phyloP scores from a whole-genome alignment of 2,888 invertebrate species.

The Physocephala rufipes region DNA sequence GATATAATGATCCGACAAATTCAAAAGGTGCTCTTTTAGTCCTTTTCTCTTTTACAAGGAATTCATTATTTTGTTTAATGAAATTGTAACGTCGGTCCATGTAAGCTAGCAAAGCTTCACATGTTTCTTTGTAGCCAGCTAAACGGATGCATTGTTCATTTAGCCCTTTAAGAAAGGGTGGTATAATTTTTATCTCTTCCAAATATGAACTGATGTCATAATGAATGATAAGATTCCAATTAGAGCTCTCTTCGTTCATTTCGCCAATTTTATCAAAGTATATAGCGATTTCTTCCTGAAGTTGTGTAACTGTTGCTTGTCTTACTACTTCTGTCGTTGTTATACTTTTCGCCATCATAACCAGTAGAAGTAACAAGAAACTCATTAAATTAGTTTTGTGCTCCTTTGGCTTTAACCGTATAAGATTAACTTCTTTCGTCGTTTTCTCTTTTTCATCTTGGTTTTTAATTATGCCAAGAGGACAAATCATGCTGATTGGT shows the following conservation, averaged over 20 bases:
- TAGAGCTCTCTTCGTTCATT: slow-evolving; percentile 19
- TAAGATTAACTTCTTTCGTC: not conserved
- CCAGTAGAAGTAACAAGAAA: not conserved
- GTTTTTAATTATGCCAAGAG: not conserved
- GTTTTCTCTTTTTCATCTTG: not conserved
- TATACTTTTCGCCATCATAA: slow-evolving; percentile 2
- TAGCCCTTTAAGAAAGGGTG: not conserved
- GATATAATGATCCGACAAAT: slow-evolving; percentile 18
- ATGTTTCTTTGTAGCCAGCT: not conserved
- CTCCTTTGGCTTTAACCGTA: not conserved
- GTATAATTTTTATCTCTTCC: not conserved
- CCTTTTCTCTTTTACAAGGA: slow-evolving; percentile 9
- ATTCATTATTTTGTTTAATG: slow-evolving; percentile 11
- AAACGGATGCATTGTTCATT: not conserved
- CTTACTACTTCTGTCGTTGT: not conserved
- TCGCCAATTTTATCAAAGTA: slow-evolving; percentile 11
- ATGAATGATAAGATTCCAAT: slow-evolving; percentile 27
- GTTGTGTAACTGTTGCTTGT: not conserved
- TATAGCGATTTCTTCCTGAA: not conserved
- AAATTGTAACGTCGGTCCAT: slow-evolving; percentile 11
- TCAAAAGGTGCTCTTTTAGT: slow-evolving; percentile 11
- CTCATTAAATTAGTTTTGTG: not conserved
- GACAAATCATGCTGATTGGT: not conserved
- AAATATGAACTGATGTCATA: slow-evolving; percentile 14
- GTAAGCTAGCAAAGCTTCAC: not conserved